A percentile compares a stretch with the other conserved stretches of the same genome.
phyloP scores from a whole-genome alignment of 2,888 invertebrate genomes.

The Sclerodermus sp. region DNA sequence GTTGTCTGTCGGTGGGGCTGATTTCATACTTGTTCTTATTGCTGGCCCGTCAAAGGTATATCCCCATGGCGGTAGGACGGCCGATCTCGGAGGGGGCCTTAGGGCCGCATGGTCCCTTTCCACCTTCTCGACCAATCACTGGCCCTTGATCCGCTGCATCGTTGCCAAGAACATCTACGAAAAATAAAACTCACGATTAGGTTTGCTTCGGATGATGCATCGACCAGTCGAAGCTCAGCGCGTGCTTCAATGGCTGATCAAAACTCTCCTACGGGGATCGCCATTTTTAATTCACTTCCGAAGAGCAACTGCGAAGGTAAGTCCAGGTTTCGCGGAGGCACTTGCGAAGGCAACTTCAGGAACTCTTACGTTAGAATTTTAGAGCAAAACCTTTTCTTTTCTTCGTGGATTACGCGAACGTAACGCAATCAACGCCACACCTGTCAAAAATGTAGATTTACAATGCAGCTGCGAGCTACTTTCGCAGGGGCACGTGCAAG shows the following conservation, averaged over 20 bases:
- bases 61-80: constrained; percentile 53
- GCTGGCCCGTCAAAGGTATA: constrained; percentile 53
- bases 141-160: constrained; percentile 37
- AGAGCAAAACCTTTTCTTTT: no score
- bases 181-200: constrained; percentile 37
- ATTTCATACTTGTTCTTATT: constrained; percentile 55
- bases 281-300: background rate
- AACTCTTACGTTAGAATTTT: no score
- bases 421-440: constrained; percentile 36
- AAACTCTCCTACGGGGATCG: constrained; percentile 28
- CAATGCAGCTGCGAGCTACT: constrained; percentile 42
- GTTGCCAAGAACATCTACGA: constrained; percentile 34
- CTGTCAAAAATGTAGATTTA: constrained; percentile 45
- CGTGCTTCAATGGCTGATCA: constrained; percentile 51
- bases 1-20: constrained; percentile 55
- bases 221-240: no score
- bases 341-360: no score
- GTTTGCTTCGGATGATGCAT: constrained; percentile 40
- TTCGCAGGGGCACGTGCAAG: constrained; percentile 31
- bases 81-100: constrained; percentile 51
- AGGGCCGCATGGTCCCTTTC: constrained; percentile 47
- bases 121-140: constrained; percentile 52
- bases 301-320: no score
- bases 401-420: no score
- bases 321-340: no score